Conservation (phyloP, 35 echinoderm and acorn worm genomes). For the Chiridota heheva region DNA sequence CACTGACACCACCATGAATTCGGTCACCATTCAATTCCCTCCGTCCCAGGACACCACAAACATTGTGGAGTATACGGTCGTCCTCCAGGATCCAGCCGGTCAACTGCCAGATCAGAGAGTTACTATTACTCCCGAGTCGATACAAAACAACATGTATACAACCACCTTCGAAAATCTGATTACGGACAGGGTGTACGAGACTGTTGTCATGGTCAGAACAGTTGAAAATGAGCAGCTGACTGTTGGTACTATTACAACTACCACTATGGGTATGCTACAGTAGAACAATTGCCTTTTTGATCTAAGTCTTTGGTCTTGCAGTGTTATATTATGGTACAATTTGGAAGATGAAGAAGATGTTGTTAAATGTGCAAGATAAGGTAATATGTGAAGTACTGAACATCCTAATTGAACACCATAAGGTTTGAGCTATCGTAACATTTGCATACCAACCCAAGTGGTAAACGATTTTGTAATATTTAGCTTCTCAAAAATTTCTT, state of each 20-base stretch:
- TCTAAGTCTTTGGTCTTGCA: too few relatives aligned
- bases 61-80: constrained; percentile 29
- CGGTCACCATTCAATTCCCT: constrained; percentile 14
- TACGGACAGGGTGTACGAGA: constrained; percentile 1
- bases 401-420: too few relatives aligned
- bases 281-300: too few relatives aligned
- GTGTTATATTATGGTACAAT: too few relatives aligned
- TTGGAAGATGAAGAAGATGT: too few relatives aligned
- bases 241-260: constrained; percentile 1
- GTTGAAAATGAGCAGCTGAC: neutral
- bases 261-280: constrained; percentile 13
- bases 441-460: too few relatives aligned
- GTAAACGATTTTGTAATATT: too few relatives aligned
- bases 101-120: constrained; percentile 1
- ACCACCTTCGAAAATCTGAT: constrained; percentile 6
- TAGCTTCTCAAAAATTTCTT: too few relatives aligned
- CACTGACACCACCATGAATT: neutral
- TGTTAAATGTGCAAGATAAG: too few relatives aligned
- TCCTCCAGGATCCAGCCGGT: constrained; percentile 4
- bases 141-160: constrained; percentile 13
- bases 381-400: too few relatives aligned
- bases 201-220: neutral
- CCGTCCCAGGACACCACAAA: constrained; percentile 1
- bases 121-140: neutral
- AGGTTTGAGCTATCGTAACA: too few relatives aligned